Evolutionary conservation across 2,888 invertebrate species (phyloP).

Genomic region (Anoplius nigerrimus): DNA sequence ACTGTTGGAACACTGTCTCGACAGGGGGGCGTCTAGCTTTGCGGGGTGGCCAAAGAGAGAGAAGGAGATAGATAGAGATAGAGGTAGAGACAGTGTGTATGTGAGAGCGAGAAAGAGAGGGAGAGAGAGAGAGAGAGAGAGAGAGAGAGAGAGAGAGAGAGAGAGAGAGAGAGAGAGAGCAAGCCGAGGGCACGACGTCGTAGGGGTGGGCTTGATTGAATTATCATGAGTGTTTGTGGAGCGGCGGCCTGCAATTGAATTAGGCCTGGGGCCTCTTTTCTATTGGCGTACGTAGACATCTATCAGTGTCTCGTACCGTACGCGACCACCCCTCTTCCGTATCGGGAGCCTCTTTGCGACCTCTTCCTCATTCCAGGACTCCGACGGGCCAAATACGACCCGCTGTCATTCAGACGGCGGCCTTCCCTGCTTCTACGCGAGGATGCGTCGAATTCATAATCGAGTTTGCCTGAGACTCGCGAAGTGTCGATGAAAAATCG

Average conservation of each 20-base stretch:
- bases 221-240: slow-evolving; percentile 75
- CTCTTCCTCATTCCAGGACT: slow-evolving; percentile 19
- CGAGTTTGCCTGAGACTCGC: too few species aligned
- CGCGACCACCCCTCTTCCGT: slow-evolving; percentile 9
- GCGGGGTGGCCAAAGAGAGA: slow-evolving; percentile 30
- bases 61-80: slow-evolving; percentile 29
- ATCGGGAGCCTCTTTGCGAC: slow-evolving; percentile 3
- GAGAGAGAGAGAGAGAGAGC: slow-evolving; percentile 27
- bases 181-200: slow-evolving; percentile 15
- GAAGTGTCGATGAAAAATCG: too few species aligned
- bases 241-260: slow-evolving; percentile 73
- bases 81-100: slow-evolving; percentile 33
- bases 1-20: background rate
- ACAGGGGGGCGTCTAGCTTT: background rate
- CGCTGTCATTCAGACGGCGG: slow-evolving; percentile 30
- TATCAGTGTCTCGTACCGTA: slow-evolving; percentile 47
- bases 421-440: too few species aligned
- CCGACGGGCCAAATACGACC: too few species aligned
- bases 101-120: slow-evolving; percentile 35
- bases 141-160: slow-evolving; percentile 34
- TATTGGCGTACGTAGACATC: slow-evolving; percentile 54
- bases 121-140: slow-evolving; percentile 31
- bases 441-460: too few species aligned
- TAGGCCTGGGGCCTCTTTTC: slow-evolving; percentile 60
- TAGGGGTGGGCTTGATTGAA: slow-evolving; percentile 70